Evolutionary conservation across 2,113 vertebrate species (phyloP).

Genomic region (Cephalopterus ornatus): DNA sequence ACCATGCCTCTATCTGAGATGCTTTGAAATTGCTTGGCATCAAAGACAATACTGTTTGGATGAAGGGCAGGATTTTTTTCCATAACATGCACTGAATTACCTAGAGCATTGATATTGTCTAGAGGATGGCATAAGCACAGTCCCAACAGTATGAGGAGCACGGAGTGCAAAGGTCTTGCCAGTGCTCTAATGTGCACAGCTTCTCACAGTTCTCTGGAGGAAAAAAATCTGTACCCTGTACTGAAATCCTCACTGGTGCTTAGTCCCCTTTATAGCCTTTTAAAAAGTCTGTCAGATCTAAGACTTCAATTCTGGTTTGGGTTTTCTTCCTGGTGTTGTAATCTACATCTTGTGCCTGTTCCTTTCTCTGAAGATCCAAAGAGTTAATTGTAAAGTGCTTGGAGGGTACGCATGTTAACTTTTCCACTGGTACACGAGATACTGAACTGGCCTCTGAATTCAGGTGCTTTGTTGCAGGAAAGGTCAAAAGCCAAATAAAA

Average conservation of each 20-base stretch:
- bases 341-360: background rate
- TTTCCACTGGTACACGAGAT: background rate
- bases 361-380: background rate
- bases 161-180: background rate
- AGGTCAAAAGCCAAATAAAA: slow-evolving; percentile 45
- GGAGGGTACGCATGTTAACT: background rate
- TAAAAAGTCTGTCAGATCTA: background rate
- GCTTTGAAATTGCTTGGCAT: background rate
- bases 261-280: background rate
- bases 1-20: background rate
- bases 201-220: background rate
- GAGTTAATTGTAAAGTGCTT: background rate
- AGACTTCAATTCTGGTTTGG: background rate
- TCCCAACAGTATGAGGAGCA: background rate
- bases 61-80: background rate
- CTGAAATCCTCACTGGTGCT: background rate
- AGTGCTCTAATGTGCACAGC: background rate
- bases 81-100: background rate
- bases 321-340: background rate
- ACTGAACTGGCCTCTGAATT: background rate
- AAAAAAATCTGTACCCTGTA: background rate
- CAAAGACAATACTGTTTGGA: background rate
- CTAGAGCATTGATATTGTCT: background rate
- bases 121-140: background rate
- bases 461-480: background rate